Evolutionary conservation across 2,888 invertebrate species (phyloP).

Genomic region (Exocentrus adspersus): DNA sequence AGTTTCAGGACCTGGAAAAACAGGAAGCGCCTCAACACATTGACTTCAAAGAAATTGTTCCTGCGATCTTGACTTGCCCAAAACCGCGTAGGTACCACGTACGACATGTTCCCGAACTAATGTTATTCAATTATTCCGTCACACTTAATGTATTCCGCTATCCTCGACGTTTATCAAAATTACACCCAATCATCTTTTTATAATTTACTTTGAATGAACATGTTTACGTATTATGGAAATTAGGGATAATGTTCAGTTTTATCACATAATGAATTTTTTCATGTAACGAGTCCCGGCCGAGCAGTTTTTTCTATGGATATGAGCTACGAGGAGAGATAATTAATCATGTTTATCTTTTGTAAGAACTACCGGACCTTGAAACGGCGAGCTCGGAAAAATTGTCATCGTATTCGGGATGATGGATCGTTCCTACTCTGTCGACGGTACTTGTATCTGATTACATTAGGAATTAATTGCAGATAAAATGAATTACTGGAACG

Average conservation of each 20-base stretch:
- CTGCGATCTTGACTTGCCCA: not conserved
- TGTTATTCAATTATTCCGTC: constrained; percentile 17
- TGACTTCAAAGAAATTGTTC: not conserved
- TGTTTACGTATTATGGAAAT: not conserved
- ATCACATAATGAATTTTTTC: constrained; percentile 1
- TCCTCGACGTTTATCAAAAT: constrained; percentile 13
- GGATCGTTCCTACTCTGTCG: not conserved
- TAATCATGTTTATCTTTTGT: constrained; percentile 1
- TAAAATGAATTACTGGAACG: not conserved
- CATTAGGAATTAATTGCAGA: not conserved
- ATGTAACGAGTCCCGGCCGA: not conserved
- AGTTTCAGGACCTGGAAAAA: too few relatives aligned
- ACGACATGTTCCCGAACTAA: not conserved
- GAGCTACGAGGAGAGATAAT: not conserved
- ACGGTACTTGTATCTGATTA: not conserved
- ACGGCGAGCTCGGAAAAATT: not conserved
- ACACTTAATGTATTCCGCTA: constrained; percentile 13
- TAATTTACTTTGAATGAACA: not conserved
- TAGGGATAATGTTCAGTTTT: not conserved
- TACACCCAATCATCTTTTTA: constrained; percentile 16
- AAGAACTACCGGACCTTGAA: not conserved
- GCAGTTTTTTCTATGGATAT: not conserved
- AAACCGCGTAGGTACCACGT: constrained; percentile 6
- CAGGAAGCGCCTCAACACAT: not conserved
- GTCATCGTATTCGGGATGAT: not conserved